Evolutionary conservation across 1,140 invertebrate species (phyloP), one percentile per base, ranked within the genome.

Genomic region (Hydropsyche tenuis): DNA sequence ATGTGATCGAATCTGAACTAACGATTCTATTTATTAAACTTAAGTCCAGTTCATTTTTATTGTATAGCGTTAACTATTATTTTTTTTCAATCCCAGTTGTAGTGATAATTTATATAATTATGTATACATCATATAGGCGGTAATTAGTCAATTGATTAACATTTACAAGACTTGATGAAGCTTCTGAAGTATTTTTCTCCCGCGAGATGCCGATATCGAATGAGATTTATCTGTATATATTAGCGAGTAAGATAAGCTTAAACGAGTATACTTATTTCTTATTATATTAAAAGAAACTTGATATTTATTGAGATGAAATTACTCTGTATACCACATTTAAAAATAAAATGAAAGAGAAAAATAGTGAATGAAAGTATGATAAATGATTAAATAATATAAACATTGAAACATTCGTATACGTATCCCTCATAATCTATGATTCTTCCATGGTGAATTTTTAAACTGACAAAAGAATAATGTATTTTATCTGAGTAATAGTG

Each of bases 91-190:
- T 27, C 56, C 56, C 56, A 60, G 56, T 60, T 60, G 20, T 60
- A 60, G 23, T 60, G 25, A 60, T 60, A 60, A 60, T 60, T 60
- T 60, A 60, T 60, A 53, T 48, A n/a, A n/a, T 48, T n/a, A n/a
- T 76, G 30, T 70, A 73, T 75, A 78, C 56, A 77, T 75, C 68
- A 69, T 74, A 76, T 73, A 78, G 78, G 75, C 63, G 71, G 69
- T 76, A 69, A 77, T 78, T 76, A 77, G 75, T 77, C 75, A 77
- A 77, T 77, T 77, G 72, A 77, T 77, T 74, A 74, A 77, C 75
- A 22, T 77, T 77, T 77, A 77, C 69, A 73, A 77, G 76, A 77
- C 76, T 77, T 70, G 68, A 77, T 62, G 51, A 73, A 69, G 70
- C 76, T 77, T 77, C 66, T 73, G 73, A 74, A 75, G 73, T 74